Conservation (phyloP, 2,113 vertebrate species). For the Redunca redunca region DNA sequence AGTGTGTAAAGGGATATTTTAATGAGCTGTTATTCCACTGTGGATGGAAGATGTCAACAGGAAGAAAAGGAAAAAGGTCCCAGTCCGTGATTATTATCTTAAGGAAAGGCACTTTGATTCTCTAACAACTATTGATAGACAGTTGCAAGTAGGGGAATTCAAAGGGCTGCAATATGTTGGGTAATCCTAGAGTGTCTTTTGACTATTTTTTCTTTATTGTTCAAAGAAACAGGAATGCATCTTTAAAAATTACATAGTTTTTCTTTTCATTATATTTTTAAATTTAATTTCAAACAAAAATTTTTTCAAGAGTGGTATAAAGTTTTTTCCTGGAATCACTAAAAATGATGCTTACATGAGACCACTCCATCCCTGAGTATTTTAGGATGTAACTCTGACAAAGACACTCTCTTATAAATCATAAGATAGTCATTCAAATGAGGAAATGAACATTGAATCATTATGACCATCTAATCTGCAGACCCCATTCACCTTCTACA, state of each 20-base stretch:
- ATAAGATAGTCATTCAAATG: not conserved
- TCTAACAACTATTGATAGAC: not conserved
- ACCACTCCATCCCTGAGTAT: not conserved
- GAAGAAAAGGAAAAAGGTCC: not conserved
- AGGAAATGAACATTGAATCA: not conserved
- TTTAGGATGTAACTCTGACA: not conserved
- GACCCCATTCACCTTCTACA: not conserved
- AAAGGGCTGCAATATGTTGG: not conserved
- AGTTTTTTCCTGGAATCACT: not conserved
- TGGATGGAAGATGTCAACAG: not conserved
- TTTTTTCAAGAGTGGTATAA: not conserved
- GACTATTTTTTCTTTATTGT: not conserved
- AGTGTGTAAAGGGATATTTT: not conserved
- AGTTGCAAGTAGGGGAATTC: not conserved
- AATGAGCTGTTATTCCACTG: not conserved
- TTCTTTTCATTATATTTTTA: not conserved
- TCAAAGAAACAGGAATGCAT: not conserved
- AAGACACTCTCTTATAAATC: not conserved
- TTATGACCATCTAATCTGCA: not conserved
- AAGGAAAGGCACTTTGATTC: not conserved
- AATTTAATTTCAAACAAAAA: not conserved
- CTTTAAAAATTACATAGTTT: not conserved
- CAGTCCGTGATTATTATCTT: not conserved
- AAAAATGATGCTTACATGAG: not conserved
- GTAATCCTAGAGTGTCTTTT: not conserved